Conservation (phyloP, 2,888 invertebrate genomes). For the Fragum whitleyi region DNA sequence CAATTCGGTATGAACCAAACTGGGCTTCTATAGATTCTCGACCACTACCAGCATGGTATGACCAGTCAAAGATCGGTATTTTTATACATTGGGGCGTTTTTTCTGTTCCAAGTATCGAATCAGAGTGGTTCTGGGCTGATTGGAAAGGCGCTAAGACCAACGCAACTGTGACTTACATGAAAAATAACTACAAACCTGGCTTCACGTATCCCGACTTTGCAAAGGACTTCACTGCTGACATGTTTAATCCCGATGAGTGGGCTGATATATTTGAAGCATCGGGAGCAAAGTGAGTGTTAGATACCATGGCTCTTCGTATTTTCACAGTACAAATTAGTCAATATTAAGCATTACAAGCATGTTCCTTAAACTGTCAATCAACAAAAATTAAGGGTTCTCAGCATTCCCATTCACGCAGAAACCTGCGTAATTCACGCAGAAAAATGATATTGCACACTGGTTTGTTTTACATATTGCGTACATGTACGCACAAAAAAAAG, state of each 20-base stretch:
- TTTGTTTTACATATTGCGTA: too few relatives aligned
- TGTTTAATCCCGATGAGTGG: conserved; percentile 94
- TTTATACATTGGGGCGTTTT: conserved; percentile 86
- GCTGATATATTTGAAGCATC: conserved; percentile 92
- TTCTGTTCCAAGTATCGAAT: conserved; percentile 83
- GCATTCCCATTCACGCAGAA: too few relatives aligned
- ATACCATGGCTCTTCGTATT: too few relatives aligned
- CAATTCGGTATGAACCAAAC: conserved; percentile 61
- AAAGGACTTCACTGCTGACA: conserved; percentile 92
- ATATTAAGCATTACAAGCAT: too few relatives aligned
- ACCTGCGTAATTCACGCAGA: too few relatives aligned
- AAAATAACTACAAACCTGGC: conserved; percentile 92
- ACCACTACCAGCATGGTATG: conserved; percentile 85
- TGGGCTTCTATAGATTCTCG: conserved; percentile 84
- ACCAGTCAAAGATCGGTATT: conserved; percentile 86
- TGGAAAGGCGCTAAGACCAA: conserved; percentile 87
- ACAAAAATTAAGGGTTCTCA: too few relatives aligned
- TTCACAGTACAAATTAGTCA: too few relatives aligned
- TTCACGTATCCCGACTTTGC: conserved; percentile 97
- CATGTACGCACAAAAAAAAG: too few relatives aligned
- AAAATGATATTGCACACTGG: too few relatives aligned
- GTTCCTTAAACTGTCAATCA: too few relatives aligned
- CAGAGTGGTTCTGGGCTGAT: conserved; percentile 96
- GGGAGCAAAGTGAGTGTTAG: conserved; percentile 90
- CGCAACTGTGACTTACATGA: conserved; percentile 89